Conservation (phyloP, 2,888 invertebrate genomes). For the Quadriops clusia region DNA sequence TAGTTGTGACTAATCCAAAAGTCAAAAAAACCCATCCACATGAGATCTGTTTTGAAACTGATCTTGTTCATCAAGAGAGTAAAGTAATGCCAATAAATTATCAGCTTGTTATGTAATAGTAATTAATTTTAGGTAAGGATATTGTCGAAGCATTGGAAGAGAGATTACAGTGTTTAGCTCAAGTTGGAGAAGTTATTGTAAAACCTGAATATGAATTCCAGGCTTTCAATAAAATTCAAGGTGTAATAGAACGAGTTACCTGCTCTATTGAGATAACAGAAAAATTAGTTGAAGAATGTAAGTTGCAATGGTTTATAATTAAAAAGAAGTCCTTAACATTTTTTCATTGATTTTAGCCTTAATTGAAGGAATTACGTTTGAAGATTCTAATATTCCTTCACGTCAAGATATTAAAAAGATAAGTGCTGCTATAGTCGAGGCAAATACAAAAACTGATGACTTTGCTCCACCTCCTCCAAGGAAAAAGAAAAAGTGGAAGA, state of each 20-base stretch:
- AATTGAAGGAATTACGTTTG: slow-evolving; percentile 15
- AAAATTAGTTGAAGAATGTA: background rate
- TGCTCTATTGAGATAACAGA: background rate
- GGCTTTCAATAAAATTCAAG: slow-evolving; percentile 1
- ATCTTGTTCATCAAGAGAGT: too few species aligned
- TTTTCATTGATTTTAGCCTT: too few species aligned
- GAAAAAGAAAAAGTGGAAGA: too few species aligned
- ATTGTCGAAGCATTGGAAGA: slow-evolving; percentile 4
- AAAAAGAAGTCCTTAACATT: too few species aligned
- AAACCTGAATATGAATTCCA: background rate
- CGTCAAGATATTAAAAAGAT: slow-evolving; percentile 17
- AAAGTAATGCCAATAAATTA: too few species aligned
- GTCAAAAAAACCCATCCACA: too few species aligned
- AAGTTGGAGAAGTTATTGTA: background rate
- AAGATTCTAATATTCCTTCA: slow-evolving; percentile 17
- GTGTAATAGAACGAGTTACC: background rate
- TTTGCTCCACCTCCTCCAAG: too few species aligned
- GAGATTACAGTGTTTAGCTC: background rate
- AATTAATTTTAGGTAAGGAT: slow-evolving; percentile 1
- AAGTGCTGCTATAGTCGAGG: slow-evolving; percentile 16
- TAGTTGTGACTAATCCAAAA: too few species aligned
- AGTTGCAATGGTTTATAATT: too few species aligned
- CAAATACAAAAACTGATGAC: too few species aligned
- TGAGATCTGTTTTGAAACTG: too few species aligned
- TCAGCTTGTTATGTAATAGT: too few species aligned